A percentile compares a stretch with the other conserved stretches of the same genome.
Conservation (phyloP, 2,113 vertebrate genomes). For the Coregonus clupeaformis region DNA sequence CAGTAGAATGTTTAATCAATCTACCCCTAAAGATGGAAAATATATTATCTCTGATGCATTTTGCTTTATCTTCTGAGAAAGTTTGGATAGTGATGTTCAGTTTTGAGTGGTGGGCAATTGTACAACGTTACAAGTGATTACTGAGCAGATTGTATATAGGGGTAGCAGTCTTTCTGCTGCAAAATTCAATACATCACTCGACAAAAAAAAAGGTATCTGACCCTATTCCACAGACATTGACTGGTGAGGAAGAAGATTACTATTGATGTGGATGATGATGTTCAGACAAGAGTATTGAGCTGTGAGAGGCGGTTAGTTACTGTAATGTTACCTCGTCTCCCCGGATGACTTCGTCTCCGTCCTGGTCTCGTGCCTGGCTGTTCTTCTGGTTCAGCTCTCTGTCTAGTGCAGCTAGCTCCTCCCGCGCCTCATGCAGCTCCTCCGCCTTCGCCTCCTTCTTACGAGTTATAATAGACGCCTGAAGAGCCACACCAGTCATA, state of each 20-base stretch:
- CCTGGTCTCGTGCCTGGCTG: constrained; percentile 73
- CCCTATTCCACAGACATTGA: not conserved
- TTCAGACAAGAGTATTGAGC: not conserved
- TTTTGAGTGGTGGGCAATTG: not conserved
- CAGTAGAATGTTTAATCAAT: not conserved
- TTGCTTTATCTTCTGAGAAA: not conserved
- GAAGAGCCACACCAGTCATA: constrained; percentile 1
- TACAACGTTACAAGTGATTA: not conserved
- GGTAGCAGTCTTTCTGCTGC: too few relatives aligned
- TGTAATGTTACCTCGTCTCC: constrained; percentile 83
- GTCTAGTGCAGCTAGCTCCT: constrained; percentile 81
- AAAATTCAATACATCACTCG: too few relatives aligned
- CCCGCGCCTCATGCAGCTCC: constrained; percentile 90
- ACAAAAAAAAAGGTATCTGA: too few relatives aligned
- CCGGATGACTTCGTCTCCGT: constrained; percentile 79
- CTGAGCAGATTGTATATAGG: not conserved
- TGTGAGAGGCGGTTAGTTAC: not conserved
- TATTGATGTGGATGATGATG: not conserved
- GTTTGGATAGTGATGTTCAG: not conserved
- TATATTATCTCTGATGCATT: not conserved
- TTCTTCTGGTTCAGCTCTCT: constrained; percentile 80
- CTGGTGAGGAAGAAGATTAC: not conserved
- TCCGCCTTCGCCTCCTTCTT: constrained; percentile 94
- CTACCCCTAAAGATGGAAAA: not conserved
- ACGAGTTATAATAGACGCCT: constrained; percentile 92